phyloP scores from a whole-genome alignment of 2,888 invertebrate genomes.

The Hypomecis atomaria region DNA sequence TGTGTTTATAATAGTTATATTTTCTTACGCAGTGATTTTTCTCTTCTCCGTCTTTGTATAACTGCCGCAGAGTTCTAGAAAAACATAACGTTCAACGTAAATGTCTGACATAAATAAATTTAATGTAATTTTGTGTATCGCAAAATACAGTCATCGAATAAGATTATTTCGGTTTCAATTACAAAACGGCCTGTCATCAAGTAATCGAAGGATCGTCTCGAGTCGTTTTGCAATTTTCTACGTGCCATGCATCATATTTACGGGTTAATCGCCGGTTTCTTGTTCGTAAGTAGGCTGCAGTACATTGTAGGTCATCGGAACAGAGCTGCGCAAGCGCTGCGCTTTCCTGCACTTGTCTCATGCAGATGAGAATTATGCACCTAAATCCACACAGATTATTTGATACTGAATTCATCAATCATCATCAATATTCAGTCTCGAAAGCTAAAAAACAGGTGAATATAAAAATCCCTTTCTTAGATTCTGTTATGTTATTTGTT shows the following conservation, averaged over 20 bases:
- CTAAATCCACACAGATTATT: conserved; percentile 30
- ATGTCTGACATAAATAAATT: conserved; percentile 21
- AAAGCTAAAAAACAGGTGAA: conserved; percentile 12
- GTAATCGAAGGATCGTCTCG: conserved; percentile 46
- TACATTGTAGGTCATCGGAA: conserved; percentile 73
- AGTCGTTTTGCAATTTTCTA: conserved; percentile 58
- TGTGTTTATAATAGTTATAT: neutral
- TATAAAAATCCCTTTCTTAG: neutral
- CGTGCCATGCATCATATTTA: conserved; percentile 64
- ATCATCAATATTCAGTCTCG: too few relatives aligned
- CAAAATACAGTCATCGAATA: conserved; percentile 14
- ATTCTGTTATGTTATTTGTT: conserved; percentile 24
- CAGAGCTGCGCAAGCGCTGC: conserved; percentile 64
- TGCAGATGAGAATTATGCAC: conserved; percentile 57
- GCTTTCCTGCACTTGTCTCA: conserved; percentile 73
- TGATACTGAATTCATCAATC: too few relatives aligned
- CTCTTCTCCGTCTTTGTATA: too few relatives aligned
- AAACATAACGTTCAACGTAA: conserved; percentile 3
- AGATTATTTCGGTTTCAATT: conserved; percentile 21
- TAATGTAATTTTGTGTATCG: conserved; percentile 33
- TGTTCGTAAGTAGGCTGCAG: conserved; percentile 68
- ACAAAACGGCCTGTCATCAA: conserved; percentile 55
- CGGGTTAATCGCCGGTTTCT: conserved; percentile 65
- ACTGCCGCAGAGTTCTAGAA: neutral
- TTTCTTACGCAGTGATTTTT: neutral